Evolutionary conservation across 2,888 invertebrate species (phyloP), one percentile per base, ranked within the genome.

Genomic region (Masnerella sp.): DNA sequence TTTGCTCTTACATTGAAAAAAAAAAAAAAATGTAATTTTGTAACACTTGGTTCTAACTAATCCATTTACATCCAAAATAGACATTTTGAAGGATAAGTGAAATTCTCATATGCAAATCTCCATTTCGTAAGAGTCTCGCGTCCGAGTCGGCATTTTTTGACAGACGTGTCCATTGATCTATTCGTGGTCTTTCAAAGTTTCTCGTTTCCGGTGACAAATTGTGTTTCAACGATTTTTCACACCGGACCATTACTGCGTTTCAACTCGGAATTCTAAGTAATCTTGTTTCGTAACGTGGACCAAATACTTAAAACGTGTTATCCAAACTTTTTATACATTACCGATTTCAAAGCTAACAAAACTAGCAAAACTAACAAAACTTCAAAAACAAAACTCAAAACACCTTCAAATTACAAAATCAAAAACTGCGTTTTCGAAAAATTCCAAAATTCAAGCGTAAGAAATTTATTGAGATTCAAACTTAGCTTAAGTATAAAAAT

Each of bases 161-260:
- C 61, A 52, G 51, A 28, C 47, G 18, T 4, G 30, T 36, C 18
- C 72, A 67, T 49, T 52, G 73, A 68, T 72, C 64, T 54, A 65
- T 40, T 58, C 47, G 54, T 49, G 45, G 62, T 30, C 40, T 68
- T 67, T 68, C 67, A 51, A 62, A 62, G 62, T 56, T 67, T 68
- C 62, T 56, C 56, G 54, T 73, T 73, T 73, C 51, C 62, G 22
- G 43, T 59, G 67, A 68, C 67, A 61, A 68, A 73, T 73, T 56
- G 67, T 62, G 34, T 72, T 58, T 15, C 38, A 64, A 64, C 65
- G 40, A 72, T 72, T 65, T 72, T 65, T 65, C 65, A 70, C 56
- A 14, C 56, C 15, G 28, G 25, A 49, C 62, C 49, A 56, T 62
- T 36, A 64, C 70, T 7, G 20, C 62, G 47, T 49, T 47, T 54